A percentile compares a stretch with the other conserved stretches of the same genome.
phyloP scores from a whole-genome alignment of 2,797 vertebrate genomes.

The Toxotes lorentzi region DNA sequence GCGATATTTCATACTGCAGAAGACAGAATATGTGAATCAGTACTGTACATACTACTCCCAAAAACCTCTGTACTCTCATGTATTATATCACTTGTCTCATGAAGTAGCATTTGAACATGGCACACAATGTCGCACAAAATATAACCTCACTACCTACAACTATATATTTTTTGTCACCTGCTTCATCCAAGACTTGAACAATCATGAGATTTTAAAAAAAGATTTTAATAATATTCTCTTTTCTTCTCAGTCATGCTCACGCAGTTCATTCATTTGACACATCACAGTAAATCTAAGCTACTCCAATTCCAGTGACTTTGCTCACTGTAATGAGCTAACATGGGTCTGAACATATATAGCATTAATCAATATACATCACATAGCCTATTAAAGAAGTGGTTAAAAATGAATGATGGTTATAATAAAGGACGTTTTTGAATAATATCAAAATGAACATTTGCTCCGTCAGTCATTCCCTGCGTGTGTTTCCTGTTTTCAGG shows the following conservation, averaged over 20 bases:
- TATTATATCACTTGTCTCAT: not conserved
- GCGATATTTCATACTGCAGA: not conserved
- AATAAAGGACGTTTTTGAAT: not conserved
- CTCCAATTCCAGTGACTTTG: not conserved
- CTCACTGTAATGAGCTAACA: not conserved
- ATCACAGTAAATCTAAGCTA: not conserved
- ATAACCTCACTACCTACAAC: not conserved
- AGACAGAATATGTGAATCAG: not conserved
- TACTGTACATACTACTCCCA: not conserved
- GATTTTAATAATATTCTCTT: no score
- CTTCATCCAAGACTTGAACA: slow-evolving; percentile 1
- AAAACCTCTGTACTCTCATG: slow-evolving; percentile 4
- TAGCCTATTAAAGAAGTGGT: not conserved
- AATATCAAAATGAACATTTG: not conserved
- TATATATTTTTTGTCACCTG: not conserved
- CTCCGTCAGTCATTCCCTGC: no score
- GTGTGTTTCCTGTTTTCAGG: no score
- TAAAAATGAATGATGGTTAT: not conserved
- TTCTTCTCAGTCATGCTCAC: not conserved
- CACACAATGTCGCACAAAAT: not conserved
- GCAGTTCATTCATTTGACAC: not conserved
- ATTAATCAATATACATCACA: not conserved
- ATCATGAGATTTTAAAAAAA: not conserved
- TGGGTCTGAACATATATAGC: not conserved
- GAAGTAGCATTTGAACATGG: not conserved